These are phyloP conservation scores for Exocentrus adspersus DNA, from an alignment of 2,888 invertebrate genomes.

Conservation along the genomic window DNA sequence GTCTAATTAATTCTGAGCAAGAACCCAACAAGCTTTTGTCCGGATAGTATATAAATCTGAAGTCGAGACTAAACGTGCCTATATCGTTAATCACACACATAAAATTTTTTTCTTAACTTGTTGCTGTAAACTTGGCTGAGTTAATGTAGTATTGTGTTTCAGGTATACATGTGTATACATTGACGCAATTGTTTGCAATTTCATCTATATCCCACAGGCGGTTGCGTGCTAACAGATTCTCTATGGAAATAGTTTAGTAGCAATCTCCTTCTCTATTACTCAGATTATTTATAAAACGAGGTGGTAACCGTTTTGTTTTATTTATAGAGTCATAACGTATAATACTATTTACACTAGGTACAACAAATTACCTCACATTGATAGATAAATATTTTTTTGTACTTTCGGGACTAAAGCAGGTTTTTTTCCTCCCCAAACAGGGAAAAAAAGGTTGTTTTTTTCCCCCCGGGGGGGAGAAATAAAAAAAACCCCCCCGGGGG, in stretches of 20 bases:
- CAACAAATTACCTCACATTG: no score
- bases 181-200: conserved; percentile 29
- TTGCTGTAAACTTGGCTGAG: conserved; percentile 38
- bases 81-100: conserved; percentile 48
- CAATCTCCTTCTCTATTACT: not conserved
- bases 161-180: conserved; percentile 34
- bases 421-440: no score
- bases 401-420: no score
- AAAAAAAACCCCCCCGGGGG: no score
- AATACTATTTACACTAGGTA: no score
- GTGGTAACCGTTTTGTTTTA: not conserved
- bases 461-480: no score
- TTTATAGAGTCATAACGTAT: not conserved
- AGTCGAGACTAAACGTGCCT: conserved; percentile 46
- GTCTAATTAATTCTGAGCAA: conserved; percentile 35
- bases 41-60: conserved; percentile 49
- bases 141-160: conserved; percentile 38
- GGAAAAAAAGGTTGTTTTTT: no score
- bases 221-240: no score
- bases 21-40: conserved; percentile 39
- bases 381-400: no score
- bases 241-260: not conserved
- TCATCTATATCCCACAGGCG: conserved; percentile 11
- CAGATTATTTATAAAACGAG: not conserved
- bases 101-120: conserved; percentile 39